Conservation (phyloP, 2,888 invertebrate genomes). For the Danaus chrysippus region DNA sequence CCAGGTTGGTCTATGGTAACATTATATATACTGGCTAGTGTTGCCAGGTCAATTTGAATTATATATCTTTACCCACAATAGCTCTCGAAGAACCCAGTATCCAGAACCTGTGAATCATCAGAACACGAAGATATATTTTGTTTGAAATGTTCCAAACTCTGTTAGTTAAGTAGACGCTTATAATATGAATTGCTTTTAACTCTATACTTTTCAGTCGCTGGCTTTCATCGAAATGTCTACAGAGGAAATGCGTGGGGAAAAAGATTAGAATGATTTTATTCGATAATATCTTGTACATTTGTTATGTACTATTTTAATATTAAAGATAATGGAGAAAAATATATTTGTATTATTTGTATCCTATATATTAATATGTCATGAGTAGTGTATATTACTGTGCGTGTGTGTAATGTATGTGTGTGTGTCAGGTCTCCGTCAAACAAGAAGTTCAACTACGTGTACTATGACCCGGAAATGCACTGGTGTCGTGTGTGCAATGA, state of each 20-base stretch:
- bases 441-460: slow-evolving; percentile 86
- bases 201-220: neutral
- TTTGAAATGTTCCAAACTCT: neutral
- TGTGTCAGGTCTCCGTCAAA: slow-evolving; percentile 56
- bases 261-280: too few species aligned
- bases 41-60: neutral
- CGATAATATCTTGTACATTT: too few species aligned
- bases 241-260: too few species aligned
- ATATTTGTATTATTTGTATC: too few species aligned
- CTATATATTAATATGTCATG: too few species aligned
- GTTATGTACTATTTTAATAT: too few species aligned
- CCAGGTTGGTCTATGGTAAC: slow-evolving; percentile 54
- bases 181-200: neutral
- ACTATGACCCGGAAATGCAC: slow-evolving; percentile 94
- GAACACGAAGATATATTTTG: too few species aligned
- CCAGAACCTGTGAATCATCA: too few species aligned
- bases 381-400: neutral
- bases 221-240: neutral
- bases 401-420: neutral
- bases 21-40: too few species aligned
- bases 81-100: too few species aligned
- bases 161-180: slow-evolving; percentile 1
- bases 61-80: neutral
- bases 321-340: too few species aligned
- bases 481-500: slow-evolving; percentile 93